phyloP scores from a whole-genome alignment of 2,797 vertebrate genomes.

The Poeciliopsis infans region DNA sequence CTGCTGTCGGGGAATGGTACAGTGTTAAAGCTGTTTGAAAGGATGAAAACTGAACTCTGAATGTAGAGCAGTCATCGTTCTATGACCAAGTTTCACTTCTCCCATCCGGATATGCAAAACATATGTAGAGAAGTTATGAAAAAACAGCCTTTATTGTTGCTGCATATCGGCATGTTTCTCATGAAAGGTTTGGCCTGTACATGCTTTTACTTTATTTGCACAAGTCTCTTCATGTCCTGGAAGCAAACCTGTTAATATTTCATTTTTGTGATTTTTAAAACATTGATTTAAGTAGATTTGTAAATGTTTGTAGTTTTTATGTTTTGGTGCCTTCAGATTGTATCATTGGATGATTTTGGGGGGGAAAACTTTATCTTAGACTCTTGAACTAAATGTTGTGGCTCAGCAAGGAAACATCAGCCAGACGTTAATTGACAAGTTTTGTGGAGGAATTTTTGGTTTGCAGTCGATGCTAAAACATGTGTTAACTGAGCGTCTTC shows the following conservation, averaged over 20 bases:
- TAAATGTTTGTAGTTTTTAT: constrained; percentile 17
- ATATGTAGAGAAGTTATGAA: neutral
- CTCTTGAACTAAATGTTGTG: constrained; percentile 5
- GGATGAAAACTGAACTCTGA: constrained; percentile 29
- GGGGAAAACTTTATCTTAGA: neutral
- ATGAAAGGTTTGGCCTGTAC: neutral
- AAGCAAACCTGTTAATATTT: constrained; percentile 26
- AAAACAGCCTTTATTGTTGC: neutral
- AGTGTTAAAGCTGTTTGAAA: constrained; percentile 39
- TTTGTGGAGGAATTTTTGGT: neutral
- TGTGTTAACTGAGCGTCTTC: neutral
- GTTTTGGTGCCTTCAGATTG: constrained; percentile 9
- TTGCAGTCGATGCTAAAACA: neutral
- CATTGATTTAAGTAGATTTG: constrained; percentile 26
- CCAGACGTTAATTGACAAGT: neutral
- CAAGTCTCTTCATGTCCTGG: constrained; percentile 43
- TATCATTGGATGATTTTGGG: neutral
- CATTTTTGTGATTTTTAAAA: constrained; percentile 35
- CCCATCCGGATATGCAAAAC: constrained; percentile 7
- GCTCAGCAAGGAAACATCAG: neutral
- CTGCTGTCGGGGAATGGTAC: constrained; percentile 56
- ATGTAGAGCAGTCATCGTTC: constrained; percentile 37
- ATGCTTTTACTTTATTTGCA: constrained; percentile 59
- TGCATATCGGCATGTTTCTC: constrained; percentile 17
- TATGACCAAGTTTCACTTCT: constrained; percentile 20